These are phyloP conservation scores for Andrena bucephala DNA, from an alignment of 2,888 invertebrate species.

Conservation along the genomic window DNA sequence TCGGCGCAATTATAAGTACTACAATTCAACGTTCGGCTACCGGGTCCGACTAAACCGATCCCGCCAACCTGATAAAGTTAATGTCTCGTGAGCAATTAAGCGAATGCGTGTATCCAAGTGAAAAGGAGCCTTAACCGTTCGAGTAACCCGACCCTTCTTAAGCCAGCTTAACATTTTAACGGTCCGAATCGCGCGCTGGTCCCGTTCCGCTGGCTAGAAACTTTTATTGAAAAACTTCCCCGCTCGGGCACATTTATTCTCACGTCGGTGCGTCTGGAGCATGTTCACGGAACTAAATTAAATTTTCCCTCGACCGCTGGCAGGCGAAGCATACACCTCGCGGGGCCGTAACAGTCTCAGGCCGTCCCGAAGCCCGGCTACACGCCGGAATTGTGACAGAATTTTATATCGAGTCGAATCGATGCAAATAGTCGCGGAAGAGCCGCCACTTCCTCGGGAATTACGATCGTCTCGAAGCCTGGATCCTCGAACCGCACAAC, in stretches of 20 bases:
- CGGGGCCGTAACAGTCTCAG: background rate
- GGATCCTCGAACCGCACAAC: background rate
- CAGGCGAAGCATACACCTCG: background rate
- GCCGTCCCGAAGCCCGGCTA: background rate
- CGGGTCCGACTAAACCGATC: no score
- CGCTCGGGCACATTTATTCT: conserved; percentile 21
- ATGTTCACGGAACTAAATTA: background rate
- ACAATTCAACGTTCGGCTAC: no score
- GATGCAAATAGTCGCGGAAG: conserved; percentile 2
- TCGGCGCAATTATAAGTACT: no score
- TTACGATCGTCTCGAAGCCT: background rate
- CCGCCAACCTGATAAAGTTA: background rate
- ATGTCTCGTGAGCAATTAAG: background rate
- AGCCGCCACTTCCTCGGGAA: background rate
- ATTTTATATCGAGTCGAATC: conserved; percentile 4
- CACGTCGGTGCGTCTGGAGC: background rate
- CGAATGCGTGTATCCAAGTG: background rate
- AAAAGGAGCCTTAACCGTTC: background rate
- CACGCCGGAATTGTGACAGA: background rate
- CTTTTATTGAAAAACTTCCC: conserved; percentile 47
- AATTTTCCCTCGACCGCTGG: conserved; percentile 2
- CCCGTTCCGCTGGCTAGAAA: background rate
- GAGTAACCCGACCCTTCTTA: background rate
- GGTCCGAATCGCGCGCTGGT: background rate
- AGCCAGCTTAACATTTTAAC: conserved; percentile 27